These are phyloP conservation scores for Pyrrhura leucotis DNA, from an alignment of 2,797 vertebrate genomes.

Conservation along the genomic window DNA sequence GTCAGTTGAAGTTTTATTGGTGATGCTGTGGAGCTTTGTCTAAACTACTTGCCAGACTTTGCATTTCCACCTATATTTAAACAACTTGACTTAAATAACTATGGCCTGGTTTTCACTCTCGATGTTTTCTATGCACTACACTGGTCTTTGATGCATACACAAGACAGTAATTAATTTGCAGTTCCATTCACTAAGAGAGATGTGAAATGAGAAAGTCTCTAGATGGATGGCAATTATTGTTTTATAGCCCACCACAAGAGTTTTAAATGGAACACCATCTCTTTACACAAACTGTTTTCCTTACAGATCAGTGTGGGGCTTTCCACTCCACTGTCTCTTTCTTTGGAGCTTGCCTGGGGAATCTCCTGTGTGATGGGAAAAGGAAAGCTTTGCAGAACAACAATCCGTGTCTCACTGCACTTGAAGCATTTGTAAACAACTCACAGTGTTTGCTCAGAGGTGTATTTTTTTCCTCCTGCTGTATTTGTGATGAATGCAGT, in stretches of 20 bases:
- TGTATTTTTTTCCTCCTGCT: conserved; percentile 41
- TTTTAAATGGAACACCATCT: conserved; percentile 20
- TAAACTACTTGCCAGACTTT: neutral
- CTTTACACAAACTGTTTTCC: conserved; percentile 5
- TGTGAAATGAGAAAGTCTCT: neutral
- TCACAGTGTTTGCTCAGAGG: conserved; percentile 57
- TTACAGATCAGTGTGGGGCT: conserved; percentile 20
- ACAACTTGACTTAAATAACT: conserved; percentile 38
- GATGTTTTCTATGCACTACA: conserved; percentile 17
- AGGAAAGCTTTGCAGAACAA: neutral
- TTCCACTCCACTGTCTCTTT: neutral
- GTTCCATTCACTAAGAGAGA: conserved; percentile 38
- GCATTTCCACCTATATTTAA: conserved; percentile 3
- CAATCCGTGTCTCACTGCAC: neutral
- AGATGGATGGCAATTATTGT: conserved; percentile 54
- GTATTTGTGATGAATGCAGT: conserved; percentile 66
- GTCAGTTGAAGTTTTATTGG: neutral
- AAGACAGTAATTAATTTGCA: conserved; percentile 66
- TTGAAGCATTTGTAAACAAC: conserved; percentile 63
- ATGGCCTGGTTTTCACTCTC: conserved; percentile 31
- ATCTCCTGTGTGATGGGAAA: conserved; percentile 14
- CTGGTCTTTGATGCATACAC: conserved; percentile 49
- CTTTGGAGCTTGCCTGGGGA: conserved; percentile 27
- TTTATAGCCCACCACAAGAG: conserved; percentile 28
- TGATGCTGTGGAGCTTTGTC: neutral